Evolutionary conservation across 2,888 invertebrate species (phyloP).

Genomic region (Drosophila nigricruria): DNA sequence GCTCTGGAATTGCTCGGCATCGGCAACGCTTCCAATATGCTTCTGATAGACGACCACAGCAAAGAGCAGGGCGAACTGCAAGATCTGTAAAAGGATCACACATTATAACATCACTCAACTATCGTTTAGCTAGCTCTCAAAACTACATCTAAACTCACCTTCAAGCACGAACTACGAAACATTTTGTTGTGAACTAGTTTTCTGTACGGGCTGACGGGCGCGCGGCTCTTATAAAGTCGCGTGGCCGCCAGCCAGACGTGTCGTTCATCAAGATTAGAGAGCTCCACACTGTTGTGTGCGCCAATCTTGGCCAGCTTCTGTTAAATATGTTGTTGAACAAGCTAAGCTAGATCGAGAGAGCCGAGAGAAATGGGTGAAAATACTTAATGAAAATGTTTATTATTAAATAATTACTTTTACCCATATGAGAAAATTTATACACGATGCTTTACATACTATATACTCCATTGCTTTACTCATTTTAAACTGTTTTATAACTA

Average conservation of each 20-base stretch:
- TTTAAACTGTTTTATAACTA: not conserved
- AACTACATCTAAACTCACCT: constrained; percentile 52
- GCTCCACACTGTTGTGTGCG: constrained; percentile 1
- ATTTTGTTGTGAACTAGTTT: constrained; percentile 30
- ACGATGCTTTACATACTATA: not conserved
- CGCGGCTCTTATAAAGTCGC: constrained; percentile 70
- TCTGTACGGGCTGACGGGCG: constrained; percentile 35
- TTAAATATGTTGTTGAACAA: constrained; percentile 58
- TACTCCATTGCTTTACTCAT: not conserved
- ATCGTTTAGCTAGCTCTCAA: not conserved
- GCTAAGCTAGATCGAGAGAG: constrained; percentile 19
- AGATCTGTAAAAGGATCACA: constrained; percentile 52
- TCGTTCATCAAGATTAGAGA: constrained; percentile 63
- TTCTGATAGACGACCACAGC: constrained; percentile 45
- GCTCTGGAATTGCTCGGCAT: constrained; percentile 37
- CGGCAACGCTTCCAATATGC: constrained; percentile 23
- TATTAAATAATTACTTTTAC: constrained; percentile 3
- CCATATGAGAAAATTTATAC: not conserved
- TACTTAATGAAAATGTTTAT: not conserved
- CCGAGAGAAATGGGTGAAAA: not conserved
- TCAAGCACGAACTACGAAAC: constrained; percentile 42
- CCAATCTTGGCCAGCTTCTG: constrained; percentile 51
- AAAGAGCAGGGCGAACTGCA: constrained; percentile 49
- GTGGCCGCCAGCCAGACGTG: constrained; percentile 62
- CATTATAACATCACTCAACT: not conserved